Conservation (phyloP, 2,888 invertebrate species). For the Dromius quadrimaculatus region DNA sequence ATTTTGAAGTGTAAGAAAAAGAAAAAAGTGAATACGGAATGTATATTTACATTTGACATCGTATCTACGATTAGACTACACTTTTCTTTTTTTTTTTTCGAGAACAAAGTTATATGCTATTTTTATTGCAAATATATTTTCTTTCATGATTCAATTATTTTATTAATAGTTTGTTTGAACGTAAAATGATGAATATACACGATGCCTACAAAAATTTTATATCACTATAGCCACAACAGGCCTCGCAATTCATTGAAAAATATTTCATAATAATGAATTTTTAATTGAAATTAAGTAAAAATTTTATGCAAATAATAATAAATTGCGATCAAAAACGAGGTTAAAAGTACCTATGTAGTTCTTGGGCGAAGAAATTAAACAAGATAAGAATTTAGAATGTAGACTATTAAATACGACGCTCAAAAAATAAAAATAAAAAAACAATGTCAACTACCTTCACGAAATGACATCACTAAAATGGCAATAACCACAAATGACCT, state of each 20-base stretch:
- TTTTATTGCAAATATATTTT: too few species aligned
- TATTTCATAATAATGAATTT: slow-evolving; percentile 4
- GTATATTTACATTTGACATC: too few species aligned
- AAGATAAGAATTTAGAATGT: slow-evolving; percentile 20
- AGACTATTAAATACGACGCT: slow-evolving; percentile 19
- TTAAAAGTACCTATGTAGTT: slow-evolving; percentile 17
- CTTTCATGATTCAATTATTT: too few species aligned
- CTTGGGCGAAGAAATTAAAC: slow-evolving; percentile 20
- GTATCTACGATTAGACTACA: too few species aligned
- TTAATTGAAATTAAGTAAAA: slow-evolving; percentile 4
- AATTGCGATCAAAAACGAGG: slow-evolving; percentile 14
- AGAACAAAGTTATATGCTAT: too few species aligned
- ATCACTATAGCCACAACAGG: too few species aligned
- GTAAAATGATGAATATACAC: too few species aligned
- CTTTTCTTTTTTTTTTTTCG: too few species aligned
- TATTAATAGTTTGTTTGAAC: too few species aligned
- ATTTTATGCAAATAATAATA: background rate
- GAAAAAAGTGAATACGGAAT: too few species aligned
- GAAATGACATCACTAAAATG: slow-evolving; percentile 33
- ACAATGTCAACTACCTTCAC: slow-evolving; percentile 34
- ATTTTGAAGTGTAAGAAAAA: too few species aligned
- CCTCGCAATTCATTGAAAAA: background rate
- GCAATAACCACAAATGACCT: slow-evolving; percentile 35
- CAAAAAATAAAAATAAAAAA: slow-evolving; percentile 9
- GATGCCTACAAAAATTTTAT: too few species aligned